phyloP scores from a whole-genome alignment of 2,113 vertebrate genomes.

The Hypanus sabinus region DNA sequence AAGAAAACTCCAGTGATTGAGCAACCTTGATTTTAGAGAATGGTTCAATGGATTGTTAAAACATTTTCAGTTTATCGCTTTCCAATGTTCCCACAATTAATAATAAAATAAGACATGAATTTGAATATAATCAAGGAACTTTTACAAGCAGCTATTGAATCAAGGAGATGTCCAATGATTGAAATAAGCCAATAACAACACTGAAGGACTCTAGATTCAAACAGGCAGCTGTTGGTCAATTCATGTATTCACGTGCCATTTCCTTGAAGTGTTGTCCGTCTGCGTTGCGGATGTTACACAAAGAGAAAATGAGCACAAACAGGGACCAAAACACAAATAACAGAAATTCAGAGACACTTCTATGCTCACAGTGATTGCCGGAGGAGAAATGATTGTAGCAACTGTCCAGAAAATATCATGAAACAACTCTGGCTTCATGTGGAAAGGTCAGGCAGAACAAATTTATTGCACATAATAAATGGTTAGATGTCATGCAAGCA shows the following conservation, averaged over 20 bases:
- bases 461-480: conserved; percentile 8
- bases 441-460: conserved; percentile 32
- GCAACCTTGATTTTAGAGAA: background rate
- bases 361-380: background rate
- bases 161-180: background rate
- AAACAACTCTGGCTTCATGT: background rate
- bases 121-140: background rate
- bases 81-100: background rate
- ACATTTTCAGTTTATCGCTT: background rate
- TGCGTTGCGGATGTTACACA: too few species aligned
- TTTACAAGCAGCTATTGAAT: background rate
- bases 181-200: conserved; percentile 16
- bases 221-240: too few species aligned
- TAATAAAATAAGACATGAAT: background rate
- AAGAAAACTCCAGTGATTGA: background rate
- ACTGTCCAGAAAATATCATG: background rate
- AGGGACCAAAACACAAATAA: background rate
- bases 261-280: background rate
- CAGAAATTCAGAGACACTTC: background rate
- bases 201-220: background rate
- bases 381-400: background rate
- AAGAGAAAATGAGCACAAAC: background rate
- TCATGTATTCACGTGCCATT: background rate
- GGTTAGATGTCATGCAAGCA: background rate
- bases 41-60: background rate